Conservation (phyloP, 2,113 vertebrate species). For the Mus musculus region DNA sequence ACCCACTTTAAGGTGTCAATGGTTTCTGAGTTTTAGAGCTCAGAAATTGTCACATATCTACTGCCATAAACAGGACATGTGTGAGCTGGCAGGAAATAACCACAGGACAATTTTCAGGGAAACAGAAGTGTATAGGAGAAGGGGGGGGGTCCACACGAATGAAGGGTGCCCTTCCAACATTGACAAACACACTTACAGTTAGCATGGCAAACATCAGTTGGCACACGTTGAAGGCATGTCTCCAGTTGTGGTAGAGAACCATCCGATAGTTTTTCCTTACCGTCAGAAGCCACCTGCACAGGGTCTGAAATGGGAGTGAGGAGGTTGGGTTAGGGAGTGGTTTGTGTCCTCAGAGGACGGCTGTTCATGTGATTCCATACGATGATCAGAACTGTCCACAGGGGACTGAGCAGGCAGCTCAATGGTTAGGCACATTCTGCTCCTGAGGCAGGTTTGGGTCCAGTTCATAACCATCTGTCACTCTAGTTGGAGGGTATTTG, state of each 20-base stretch:
- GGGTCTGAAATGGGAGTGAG: conserved; percentile 89
- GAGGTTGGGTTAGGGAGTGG: conserved; percentile 69
- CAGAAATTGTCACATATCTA: not conserved
- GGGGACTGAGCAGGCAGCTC: not conserved
- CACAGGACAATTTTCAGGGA: not conserved
- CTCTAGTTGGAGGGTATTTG: not conserved
- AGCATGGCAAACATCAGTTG: conserved; percentile 99
- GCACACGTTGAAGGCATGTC: conserved; percentile 99
- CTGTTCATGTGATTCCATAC: fast-evolving
- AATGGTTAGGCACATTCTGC: not conserved
- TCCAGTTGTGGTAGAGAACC: conserved; percentile 99
- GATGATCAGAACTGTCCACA: conserved; percentile 20
- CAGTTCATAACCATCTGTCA: not conserved
- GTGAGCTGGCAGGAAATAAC: not conserved
- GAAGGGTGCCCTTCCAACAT: not conserved
- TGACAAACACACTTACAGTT: conserved; percentile 88
- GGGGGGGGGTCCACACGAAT: fast-evolving
- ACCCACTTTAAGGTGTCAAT: not conserved
- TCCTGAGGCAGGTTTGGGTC: not conserved
- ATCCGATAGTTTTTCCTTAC: conserved; percentile 99
- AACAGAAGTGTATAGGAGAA: not conserved
- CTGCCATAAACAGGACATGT: not conserved
- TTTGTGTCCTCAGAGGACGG: conserved; percentile 57
- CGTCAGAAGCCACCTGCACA: conserved; percentile 99
- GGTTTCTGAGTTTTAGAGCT: not conserved